phyloP scores from a whole-genome alignment of 2,888 invertebrate species.

The Euplexia lucipara region DNA sequence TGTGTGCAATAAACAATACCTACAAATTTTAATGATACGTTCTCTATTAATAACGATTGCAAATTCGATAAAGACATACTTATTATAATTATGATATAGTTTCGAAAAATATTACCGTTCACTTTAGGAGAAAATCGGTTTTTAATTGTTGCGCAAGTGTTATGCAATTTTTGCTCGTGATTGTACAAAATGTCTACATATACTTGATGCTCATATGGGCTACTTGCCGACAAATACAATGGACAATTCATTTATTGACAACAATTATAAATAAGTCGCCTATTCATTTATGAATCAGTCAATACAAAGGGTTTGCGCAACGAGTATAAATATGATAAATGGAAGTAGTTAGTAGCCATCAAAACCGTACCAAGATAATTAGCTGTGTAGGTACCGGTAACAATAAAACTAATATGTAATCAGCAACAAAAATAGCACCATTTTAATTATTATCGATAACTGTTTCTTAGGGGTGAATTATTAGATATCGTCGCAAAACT shows the following conservation, averaged over 20 bases:
- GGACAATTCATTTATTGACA: conserved; percentile 23
- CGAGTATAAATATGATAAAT: conserved; percentile 31
- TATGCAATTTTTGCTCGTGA: too few relatives aligned
- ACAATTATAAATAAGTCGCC: conserved; percentile 9
- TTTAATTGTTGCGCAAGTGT: too few relatives aligned
- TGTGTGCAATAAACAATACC: too few relatives aligned
- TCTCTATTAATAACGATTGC: too few relatives aligned
- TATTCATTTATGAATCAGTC: conserved; percentile 37
- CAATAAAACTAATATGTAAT: conserved; percentile 6
- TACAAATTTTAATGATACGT: too few relatives aligned
- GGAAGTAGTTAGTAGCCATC: conserved; percentile 14
- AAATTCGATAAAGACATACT: too few relatives aligned
- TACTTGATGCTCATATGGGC: neutral
- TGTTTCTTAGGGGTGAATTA: too few relatives aligned
- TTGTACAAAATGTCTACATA: neutral
- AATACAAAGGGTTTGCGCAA: conserved; percentile 23
- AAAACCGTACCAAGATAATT: conserved; percentile 12
- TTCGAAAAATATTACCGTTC: too few relatives aligned
- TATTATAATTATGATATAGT: too few relatives aligned
- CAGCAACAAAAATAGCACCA: neutral
- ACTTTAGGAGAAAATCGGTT: too few relatives aligned
- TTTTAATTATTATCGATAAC: conserved; percentile 2
- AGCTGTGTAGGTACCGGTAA: neutral
- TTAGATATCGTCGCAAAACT: too few relatives aligned
- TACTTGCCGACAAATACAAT: conserved; percentile 18